Evolutionary conservation across 2,888 invertebrate species (phyloP).

Genomic region (Perizoma affinitatum): DNA sequence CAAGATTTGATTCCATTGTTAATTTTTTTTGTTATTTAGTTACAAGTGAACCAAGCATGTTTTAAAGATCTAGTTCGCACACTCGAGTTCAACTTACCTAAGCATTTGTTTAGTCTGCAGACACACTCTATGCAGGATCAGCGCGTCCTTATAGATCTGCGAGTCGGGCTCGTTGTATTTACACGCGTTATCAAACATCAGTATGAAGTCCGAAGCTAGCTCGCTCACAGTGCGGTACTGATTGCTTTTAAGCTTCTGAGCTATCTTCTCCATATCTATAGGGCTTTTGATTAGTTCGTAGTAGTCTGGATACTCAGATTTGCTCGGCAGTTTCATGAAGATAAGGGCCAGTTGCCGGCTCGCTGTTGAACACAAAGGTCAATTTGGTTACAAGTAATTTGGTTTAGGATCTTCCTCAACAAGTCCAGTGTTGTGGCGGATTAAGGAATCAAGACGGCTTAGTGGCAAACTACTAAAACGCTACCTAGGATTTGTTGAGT

Average conservation of each 20-base stretch:
- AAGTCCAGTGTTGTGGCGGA: too few species aligned
- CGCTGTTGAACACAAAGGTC: conserved; percentile 70
- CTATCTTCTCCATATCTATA: conserved; percentile 97
- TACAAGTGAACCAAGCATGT: too few species aligned
- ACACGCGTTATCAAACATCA: conserved; percentile 98
- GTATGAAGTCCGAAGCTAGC: conserved; percentile 92
- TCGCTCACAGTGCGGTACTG: conserved; percentile 93
- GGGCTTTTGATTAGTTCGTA: conserved; percentile 98
- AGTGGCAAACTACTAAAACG: too few species aligned
- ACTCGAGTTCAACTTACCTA: conserved; percentile 69
- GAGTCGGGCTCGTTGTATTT: conserved; percentile 99
- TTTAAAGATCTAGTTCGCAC: neutral
- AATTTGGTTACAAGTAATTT: too few species aligned
- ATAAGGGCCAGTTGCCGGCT: conserved; percentile 95
- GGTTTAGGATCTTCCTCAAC: too few species aligned
- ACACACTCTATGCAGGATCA: conserved; percentile 95
- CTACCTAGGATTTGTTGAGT: too few species aligned
- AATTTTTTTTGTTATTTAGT: too few species aligned
- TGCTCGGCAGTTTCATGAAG: conserved; percentile 97
- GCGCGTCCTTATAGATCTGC: conserved; percentile 97
- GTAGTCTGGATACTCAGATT: conserved; percentile 97
- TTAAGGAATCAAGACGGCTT: too few species aligned
- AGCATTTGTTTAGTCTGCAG: conserved; percentile 96
- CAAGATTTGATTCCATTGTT: too few species aligned
- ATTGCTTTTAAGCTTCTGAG: conserved; percentile 91